Evolutionary conservation across 2,888 invertebrate species (phyloP).

Genomic region (Drosophila imparisetae): DNA sequence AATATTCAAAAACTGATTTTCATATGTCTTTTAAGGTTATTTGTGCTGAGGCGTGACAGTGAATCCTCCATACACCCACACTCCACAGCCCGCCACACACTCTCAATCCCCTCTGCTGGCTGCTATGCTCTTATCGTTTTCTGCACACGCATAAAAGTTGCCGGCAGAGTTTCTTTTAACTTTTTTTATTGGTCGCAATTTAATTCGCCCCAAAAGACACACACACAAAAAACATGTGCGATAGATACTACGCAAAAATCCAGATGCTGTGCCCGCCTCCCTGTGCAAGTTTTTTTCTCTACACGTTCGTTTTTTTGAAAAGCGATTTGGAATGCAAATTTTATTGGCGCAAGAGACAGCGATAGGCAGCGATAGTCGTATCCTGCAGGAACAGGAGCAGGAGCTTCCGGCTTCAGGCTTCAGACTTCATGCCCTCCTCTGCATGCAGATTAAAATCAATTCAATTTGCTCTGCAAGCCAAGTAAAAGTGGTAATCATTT

Average conservation of each 20-base stretch:
- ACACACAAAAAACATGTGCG: conserved; percentile 25
- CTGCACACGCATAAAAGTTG: conserved; percentile 77
- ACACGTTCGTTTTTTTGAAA: conserved; percentile 41
- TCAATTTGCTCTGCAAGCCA: conserved; percentile 73
- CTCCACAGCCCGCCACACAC: neutral
- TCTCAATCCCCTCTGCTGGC: neutral
- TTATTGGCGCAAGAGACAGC: conserved; percentile 61
- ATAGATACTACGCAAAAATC: conserved; percentile 32
- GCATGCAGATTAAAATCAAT: conserved; percentile 77
- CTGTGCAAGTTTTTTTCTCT: conserved; percentile 41
- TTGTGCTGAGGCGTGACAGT: conserved; percentile 52
- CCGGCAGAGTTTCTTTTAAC: conserved; percentile 57
- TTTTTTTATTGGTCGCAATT: conserved; percentile 74
- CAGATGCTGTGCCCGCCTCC: conserved; percentile 25
- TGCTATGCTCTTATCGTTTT: conserved; percentile 69
- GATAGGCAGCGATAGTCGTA: conserved; percentile 9
- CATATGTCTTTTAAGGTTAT: conserved; percentile 78
- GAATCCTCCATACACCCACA: neutral
- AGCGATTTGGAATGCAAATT: conserved; percentile 79
- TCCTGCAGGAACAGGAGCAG: conserved; percentile 3
- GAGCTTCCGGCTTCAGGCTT: conserved; percentile 2
- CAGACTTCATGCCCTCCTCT: conserved; percentile 5
- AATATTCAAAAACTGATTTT: conserved; percentile 78
- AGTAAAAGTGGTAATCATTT: conserved; percentile 77
- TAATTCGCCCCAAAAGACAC: conserved; percentile 62